Evolutionary conservation across 2,888 invertebrate genomes (phyloP).

Genomic region (Trachelus tabidus): DNA sequence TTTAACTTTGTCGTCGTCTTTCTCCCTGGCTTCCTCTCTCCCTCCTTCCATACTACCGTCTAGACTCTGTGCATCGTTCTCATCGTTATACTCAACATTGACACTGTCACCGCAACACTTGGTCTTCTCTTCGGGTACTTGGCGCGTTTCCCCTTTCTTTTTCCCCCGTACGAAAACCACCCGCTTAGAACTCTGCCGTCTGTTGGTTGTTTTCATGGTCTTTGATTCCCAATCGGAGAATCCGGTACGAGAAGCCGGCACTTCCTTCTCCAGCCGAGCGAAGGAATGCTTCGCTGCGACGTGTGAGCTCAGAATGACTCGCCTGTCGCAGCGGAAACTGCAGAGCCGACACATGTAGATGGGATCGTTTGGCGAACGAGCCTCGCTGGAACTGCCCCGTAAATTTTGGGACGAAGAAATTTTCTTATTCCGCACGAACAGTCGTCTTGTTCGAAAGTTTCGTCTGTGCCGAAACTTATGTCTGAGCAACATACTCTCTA

Average conservation of each 20-base stretch:
- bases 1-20: neutral
- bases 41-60: neutral
- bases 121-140: neutral
- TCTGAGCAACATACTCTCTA: constrained; percentile 45
- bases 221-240: too few species aligned
- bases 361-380: neutral
- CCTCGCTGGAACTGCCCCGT: neutral
- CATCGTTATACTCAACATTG: neutral
- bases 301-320: constrained; percentile 35
- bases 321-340: constrained; percentile 38
- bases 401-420: neutral
- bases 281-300: constrained; percentile 27
- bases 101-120: neutral
- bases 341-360: constrained; percentile 33
- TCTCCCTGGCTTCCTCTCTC: constrained; percentile 10
- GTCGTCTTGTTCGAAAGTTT: neutral
- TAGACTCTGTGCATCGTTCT: neutral
- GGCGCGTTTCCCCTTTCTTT: constrained; percentile 16
- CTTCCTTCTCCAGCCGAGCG: too few species aligned
- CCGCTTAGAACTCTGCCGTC: neutral
- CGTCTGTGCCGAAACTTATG: constrained; percentile 39
- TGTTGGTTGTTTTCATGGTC: neutral
- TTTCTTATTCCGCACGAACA: too few species aligned
- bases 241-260: too few species aligned
- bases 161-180: neutral